phyloP scores from a whole-genome alignment of 2,113 vertebrate species.

The Microtus ochrogaster region DNA sequence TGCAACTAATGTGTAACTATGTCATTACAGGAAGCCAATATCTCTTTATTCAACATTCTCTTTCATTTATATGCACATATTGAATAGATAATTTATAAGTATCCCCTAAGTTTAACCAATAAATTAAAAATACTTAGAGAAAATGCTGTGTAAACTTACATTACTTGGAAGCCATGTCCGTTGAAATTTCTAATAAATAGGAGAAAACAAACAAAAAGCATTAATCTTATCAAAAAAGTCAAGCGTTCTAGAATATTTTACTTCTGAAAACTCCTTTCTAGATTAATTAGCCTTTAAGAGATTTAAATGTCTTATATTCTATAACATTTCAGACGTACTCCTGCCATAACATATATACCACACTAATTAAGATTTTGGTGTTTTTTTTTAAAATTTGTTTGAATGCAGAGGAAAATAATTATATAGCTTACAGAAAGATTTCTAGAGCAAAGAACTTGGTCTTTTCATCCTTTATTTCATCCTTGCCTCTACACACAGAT shows the following conservation, averaged over 20 bases:
- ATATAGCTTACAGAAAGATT: background rate
- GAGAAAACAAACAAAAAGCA: background rate
- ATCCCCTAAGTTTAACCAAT: background rate
- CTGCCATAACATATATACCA: background rate
- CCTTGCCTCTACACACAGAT: background rate
- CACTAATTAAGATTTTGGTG: background rate
- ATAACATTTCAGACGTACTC: background rate
- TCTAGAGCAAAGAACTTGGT: background rate
- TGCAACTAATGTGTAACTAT: background rate
- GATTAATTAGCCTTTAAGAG: background rate
- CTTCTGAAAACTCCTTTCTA: background rate
- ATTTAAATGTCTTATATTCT: background rate
- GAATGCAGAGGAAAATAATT: slow-evolving; percentile 7
- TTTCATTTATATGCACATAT: background rate
- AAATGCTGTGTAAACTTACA: background rate
- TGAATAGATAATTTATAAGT: background rate
- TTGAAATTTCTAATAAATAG: background rate
- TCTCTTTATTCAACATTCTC: background rate
- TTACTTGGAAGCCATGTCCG: background rate
- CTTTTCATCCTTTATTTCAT: background rate
- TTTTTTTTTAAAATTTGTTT: background rate
- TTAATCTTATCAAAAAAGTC: background rate
- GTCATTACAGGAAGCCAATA: background rate
- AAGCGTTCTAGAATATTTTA: background rate
- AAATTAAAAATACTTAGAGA: background rate